Conservation (phyloP, 2,888 invertebrate species). For the Drosophila sordidula region DNA sequence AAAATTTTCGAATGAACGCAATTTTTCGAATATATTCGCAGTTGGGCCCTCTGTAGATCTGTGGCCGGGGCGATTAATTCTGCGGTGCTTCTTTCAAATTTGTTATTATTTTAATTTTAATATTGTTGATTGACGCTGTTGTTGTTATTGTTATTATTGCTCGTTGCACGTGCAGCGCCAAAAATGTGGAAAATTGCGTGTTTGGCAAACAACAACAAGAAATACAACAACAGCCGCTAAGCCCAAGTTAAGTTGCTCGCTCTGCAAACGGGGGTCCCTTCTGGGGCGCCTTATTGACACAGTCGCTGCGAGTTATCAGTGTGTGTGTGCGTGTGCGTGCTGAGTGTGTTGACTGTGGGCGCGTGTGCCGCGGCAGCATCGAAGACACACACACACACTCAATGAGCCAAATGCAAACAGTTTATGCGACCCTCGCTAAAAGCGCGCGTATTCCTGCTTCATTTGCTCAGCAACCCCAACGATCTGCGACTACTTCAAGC, state of each 20-base stretch:
- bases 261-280: slow-evolving; percentile 22
- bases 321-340: slow-evolving; percentile 2
- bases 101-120: slow-evolving; percentile 77
- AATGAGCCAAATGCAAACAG: slow-evolving; percentile 73
- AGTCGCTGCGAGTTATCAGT: slow-evolving; percentile 5
- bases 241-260: slow-evolving; percentile 50
- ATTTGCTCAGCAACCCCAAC: slow-evolving; percentile 43
- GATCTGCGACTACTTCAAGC: slow-evolving; percentile 15
- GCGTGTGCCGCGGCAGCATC: slow-evolving; percentile 58
- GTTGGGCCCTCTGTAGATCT: not conserved
- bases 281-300: slow-evolving; percentile 46
- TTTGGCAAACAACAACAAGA: slow-evolving; percentile 64
- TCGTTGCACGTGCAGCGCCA: slow-evolving; percentile 66
- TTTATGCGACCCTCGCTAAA: slow-evolving; percentile 75
- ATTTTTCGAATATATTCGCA: slow-evolving; percentile 3
- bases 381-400: slow-evolving; percentile 55
- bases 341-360: slow-evolving; percentile 68
- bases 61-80: slow-evolving; percentile 38
- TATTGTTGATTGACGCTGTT: slow-evolving; percentile 63
- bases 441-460: slow-evolving; percentile 27
- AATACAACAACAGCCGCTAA: slow-evolving; percentile 28
- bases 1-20: slow-evolving; percentile 60
- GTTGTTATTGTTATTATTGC: slow-evolving; percentile 25
- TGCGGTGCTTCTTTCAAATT: slow-evolving; percentile 52
- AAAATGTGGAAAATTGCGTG: slow-evolving; percentile 69